Base-by-base conservation (phyloP, 1,140 invertebrate species). In the Radopholus similis region DNA sequence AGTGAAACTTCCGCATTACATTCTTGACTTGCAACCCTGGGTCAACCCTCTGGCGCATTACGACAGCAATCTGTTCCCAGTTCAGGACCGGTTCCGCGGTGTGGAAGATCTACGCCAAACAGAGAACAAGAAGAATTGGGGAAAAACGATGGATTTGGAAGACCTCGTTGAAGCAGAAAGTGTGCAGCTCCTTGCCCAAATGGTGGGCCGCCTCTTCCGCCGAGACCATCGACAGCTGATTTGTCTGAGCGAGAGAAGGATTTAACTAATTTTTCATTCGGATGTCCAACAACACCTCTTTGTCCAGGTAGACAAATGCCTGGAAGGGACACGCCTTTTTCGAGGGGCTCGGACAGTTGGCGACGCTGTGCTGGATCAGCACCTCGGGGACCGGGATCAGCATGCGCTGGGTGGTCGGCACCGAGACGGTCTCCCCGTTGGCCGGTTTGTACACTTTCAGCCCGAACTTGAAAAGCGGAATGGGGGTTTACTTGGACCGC, bases 401-500 rank as follows among this genome's bases (percentile, higher is more conserved):
- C 23, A 80, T 49, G 4, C 42, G 21, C 5, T 40, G 26, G n/a
- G 42, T 28, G 32, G 64, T 62, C 23, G 9, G 23, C 34, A 80
- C 73, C 18, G 51, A 23, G 4, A 80, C 60, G 8, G 72, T 75
- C 58, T 80, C 78, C 9, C 78, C 78, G 62, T 80, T 80, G 9
- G 80, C 77, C n/a, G 78, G 78, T 55, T 78, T 80, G 56, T 60
- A 80, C 2, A 80, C 78, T 1, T 64, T 67, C 42, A 80, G 15
- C 6, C 71, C 58, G 57, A 82, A 82, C 56, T 80, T 68, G 65
- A 80, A 30, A 35, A 71, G 34, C 34, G n/a, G 26, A 53, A 38
- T 18, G 58, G 35, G 57, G 13, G n/a, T 34, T 26, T 30, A 60
- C 34, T 55, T 56, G 47, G 42, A 13, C 32, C 30, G n/a, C n/a